Evolutionary conservation across 2,888 invertebrate species (phyloP).

Genomic region (Chloromyia formosa): DNA sequence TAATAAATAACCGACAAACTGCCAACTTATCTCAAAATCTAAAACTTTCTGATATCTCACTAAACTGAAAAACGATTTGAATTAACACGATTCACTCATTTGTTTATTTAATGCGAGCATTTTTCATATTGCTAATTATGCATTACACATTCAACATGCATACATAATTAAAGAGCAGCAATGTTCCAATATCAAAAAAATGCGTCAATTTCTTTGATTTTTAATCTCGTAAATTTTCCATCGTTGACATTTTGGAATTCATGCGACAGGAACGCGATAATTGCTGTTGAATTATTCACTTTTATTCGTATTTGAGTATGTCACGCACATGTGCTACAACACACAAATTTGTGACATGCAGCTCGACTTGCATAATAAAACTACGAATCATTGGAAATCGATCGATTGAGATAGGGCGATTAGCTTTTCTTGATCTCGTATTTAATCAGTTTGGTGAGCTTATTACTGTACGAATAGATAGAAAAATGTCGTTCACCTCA

Average conservation of each 20-base stretch:
- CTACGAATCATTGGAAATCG: background rate
- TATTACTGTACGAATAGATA: background rate
- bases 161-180: too few relatives aligned
- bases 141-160: too few relatives aligned
- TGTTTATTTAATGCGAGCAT: too few relatives aligned
- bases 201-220: conserved; percentile 19
- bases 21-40: too few relatives aligned
- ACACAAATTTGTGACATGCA: background rate
- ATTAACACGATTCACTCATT: too few relatives aligned
- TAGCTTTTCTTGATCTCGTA: conserved; percentile 23
- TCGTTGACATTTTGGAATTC: conserved; percentile 32
- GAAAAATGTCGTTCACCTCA: conserved; percentile 28
- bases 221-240: conserved; percentile 26
- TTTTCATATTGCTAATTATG: too few relatives aligned
- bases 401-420: conserved; percentile 13
- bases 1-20: too few relatives aligned
- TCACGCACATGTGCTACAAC: too few relatives aligned
- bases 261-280: conserved; percentile 1
- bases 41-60: too few relatives aligned
- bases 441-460: background rate
- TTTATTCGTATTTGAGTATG: too few relatives aligned
- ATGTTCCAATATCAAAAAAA: background rate
- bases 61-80: too few relatives aligned
- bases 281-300: conserved; percentile 31
- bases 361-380: conserved; percentile 2